Base-by-base conservation (phyloP, 35 echinoderm and acorn worm genomes). In the Eucidaris tribuloides region DNA sequence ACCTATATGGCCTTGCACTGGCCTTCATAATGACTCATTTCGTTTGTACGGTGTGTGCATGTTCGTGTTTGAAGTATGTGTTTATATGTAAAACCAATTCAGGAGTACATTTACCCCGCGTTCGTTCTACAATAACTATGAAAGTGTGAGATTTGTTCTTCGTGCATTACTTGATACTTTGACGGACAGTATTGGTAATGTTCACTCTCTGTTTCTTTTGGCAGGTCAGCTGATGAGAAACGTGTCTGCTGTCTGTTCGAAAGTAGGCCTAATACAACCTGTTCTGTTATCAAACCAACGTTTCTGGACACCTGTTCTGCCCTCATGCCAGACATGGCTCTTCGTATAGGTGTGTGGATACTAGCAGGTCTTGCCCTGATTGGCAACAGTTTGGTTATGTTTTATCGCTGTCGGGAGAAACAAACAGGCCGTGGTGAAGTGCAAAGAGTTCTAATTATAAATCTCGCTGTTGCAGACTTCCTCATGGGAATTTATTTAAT, bases 401-500 rank as follows among this genome's bases (percentile, higher is more conserved):
- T 36, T n/a, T 3, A 38, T 35, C 59, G 80, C 27, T 59, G 42
- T 28, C 44, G 44, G 18, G 2, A 82, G 31, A 45, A 41, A 14
- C 2, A 60, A 27, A 35, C 62, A 27, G 7, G 23, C 29, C 22
- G 37, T 7, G 80, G n/a, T n/a, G n/a, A n/a, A n/a, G n/a, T 82
- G 3, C 80, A 82, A 40, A 42, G 34, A 5, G 19, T 42, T 13
- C 56, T 89, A 7, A 89, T 94, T 17, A 41, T 68, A 25, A 94
- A 90, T 57, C 77, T 94, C 11, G 87, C 86, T n/a, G 15, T 94
- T 35, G 82, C 92, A 19, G 87, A 94, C 78, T 71, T 87, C 2
- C 74, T 94, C 0, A 94, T 85, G 78, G 92, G 86, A 18, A 25
- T 94, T 5, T 94, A 94, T 39, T 29, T 94, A 50, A 40, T 90